These are phyloP conservation scores for Edolisoma coerulescens DNA, from an alignment of 2,113 vertebrate species.

Conservation along the genomic window DNA sequence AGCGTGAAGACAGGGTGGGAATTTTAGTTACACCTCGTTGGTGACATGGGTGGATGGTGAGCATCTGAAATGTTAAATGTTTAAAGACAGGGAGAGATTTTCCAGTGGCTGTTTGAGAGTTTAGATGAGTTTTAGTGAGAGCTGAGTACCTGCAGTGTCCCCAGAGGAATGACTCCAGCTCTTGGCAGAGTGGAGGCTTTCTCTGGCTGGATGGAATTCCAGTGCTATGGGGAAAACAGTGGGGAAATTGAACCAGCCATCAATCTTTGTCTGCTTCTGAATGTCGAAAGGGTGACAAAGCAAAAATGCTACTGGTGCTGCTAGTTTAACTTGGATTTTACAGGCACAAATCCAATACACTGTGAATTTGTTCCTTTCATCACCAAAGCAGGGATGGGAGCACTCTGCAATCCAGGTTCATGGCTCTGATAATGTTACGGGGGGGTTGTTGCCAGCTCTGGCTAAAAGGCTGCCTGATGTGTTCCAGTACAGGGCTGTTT, in stretches of 20 bases:
- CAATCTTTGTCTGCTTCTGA: not conserved
- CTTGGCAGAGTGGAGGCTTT: not conserved
- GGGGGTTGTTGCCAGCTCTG: not conserved
- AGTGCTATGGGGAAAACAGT: not conserved
- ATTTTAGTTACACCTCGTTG: accelerated
- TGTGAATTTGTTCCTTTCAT: slow-evolving; percentile 2
- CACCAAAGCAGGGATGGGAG: not conserved
- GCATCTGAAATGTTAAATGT: not conserved
- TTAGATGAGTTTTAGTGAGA: not conserved
- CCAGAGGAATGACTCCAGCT: not conserved
- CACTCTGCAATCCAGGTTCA: not conserved
- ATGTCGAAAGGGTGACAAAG: not conserved
- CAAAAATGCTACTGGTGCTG: not conserved
- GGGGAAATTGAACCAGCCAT: not conserved
- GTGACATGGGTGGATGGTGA: not conserved
- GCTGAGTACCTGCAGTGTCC: not conserved
- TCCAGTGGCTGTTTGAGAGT: not conserved
- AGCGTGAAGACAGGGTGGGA: not conserved
- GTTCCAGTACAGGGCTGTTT: not conserved
- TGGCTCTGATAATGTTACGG: not conserved
- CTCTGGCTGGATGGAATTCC: not conserved
- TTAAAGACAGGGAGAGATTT: not conserved
- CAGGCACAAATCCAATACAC: not conserved
- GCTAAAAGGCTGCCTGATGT: not conserved
- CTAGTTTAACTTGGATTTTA: not conserved